Conservation (phyloP, 2,113 vertebrate genomes). For the Podilymbus podiceps region DNA sequence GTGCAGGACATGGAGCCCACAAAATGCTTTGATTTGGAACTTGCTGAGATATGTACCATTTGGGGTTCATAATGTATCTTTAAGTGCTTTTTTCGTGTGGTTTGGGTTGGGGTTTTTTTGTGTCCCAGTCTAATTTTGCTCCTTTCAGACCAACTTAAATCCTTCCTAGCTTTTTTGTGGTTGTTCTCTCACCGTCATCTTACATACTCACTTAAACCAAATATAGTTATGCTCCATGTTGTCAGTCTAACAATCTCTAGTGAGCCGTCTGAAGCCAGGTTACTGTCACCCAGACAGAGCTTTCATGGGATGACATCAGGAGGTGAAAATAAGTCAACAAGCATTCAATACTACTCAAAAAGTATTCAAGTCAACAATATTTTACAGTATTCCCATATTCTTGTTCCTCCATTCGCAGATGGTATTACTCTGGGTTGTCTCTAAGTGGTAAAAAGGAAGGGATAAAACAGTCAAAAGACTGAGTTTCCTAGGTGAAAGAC, state of each 20-base stretch:
- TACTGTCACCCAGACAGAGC: not conserved
- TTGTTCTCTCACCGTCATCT: not conserved
- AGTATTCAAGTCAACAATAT: not conserved
- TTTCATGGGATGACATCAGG: not conserved
- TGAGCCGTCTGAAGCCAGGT: not conserved
- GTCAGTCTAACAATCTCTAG: not conserved
- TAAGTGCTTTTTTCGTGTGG: not conserved
- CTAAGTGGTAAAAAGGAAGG: not conserved
- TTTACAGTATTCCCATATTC: not conserved
- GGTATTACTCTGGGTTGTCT: not conserved
- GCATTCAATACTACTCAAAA: not conserved
- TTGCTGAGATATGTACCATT: not conserved
- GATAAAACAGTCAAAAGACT: not conserved
- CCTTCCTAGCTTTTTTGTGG: not conserved
- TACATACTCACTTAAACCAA: not conserved
- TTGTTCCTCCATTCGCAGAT: not conserved
- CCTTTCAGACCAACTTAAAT: not conserved
- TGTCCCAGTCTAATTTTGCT: not conserved
- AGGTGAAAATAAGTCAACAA: not conserved
- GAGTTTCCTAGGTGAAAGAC: not conserved
- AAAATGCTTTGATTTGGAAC: not conserved
- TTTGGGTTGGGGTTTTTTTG: not conserved
- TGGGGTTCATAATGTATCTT: not conserved
- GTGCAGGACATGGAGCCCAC: not conserved
- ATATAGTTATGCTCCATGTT: not conserved